Percentiles rank a stretch among this genome's conserved stretches.
These are phyloP conservation scores for Anniella stebbinsi DNA, from an alignment of 2,797 vertebrate genomes.

Conservation along the genomic window DNA sequence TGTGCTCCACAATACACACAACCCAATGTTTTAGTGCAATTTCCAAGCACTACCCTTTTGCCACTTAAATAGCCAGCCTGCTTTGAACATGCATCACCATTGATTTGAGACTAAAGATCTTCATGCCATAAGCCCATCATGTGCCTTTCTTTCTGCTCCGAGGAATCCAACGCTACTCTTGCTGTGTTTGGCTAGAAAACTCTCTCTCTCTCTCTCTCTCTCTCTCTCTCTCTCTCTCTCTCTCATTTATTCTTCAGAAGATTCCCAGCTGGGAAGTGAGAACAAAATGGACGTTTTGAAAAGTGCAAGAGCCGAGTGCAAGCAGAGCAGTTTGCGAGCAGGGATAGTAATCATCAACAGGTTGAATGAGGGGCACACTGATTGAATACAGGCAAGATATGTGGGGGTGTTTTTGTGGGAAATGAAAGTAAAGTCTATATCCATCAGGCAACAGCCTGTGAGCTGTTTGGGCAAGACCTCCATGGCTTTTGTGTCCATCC, in stretches of 20 bases:
- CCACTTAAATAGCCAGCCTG: not conserved
- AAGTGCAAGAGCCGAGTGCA: slow-evolving; percentile 63
- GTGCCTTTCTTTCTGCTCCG: not conserved
- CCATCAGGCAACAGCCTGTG: too few relatives aligned
- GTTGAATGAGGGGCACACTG: too few relatives aligned
- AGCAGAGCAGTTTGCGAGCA: slow-evolving; percentile 59
- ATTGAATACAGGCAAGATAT: too few relatives aligned
- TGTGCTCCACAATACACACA: slow-evolving; percentile 1
- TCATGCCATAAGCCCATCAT: not conserved
- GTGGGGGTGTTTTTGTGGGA: too few relatives aligned
- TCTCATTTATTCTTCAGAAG: slow-evolving; percentile 57
- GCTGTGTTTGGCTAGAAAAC: slow-evolving; percentile 42
- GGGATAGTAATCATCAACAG: too few relatives aligned
- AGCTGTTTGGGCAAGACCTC: too few relatives aligned
- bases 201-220: slow-evolving; percentile 41
- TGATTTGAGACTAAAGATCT: slow-evolving; percentile 9
- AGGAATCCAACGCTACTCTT: not conserved
- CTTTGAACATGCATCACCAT: slow-evolving; percentile 30
- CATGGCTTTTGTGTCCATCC: too few relatives aligned
- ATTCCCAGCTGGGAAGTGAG: slow-evolving; percentile 59
- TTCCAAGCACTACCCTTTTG: not conserved
- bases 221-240: slow-evolving; percentile 44
- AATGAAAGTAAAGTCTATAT: too few relatives aligned
- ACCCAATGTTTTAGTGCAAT: not conserved
- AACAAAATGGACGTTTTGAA: slow-evolving; percentile 67